phyloP scores from a whole-genome alignment of 2,888 invertebrate species.

The Xanthorhoe spadicearia region DNA sequence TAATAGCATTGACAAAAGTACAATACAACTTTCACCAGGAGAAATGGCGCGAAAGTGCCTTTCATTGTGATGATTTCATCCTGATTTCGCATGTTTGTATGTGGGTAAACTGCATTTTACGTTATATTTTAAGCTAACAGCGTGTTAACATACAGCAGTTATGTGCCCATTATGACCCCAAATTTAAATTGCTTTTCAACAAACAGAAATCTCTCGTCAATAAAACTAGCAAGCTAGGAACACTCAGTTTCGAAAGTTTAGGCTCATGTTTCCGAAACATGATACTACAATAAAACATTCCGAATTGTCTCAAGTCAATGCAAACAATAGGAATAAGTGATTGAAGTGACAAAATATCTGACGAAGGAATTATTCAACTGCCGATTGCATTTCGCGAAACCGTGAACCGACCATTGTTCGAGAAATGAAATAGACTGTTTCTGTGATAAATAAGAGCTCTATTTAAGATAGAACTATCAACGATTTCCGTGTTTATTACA shows the following conservation, averaged over 20 bases:
- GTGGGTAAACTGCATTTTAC: slow-evolving; percentile 32
- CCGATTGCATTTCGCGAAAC: slow-evolving; percentile 69
- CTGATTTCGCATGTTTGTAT: slow-evolving; percentile 55
- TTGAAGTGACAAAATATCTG: slow-evolving; percentile 44
- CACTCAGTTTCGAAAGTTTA: slow-evolving; percentile 8
- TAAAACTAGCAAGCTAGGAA: background rate
- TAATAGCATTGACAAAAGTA: slow-evolving; percentile 78
- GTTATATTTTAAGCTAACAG: background rate
- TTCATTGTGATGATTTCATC: slow-evolving; percentile 62
- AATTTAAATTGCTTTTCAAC: background rate
- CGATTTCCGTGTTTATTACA: slow-evolving; percentile 54
- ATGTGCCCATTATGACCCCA: no score
- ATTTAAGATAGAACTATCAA: slow-evolving; percentile 57
- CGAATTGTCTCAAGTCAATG: slow-evolving; percentile 28
- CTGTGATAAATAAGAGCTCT: slow-evolving; percentile 69
- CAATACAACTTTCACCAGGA: slow-evolving; percentile 79
- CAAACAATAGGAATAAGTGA: slow-evolving; percentile 41
- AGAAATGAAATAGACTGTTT: slow-evolving; percentile 70
- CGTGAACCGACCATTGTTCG: slow-evolving; percentile 76
- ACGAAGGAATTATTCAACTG: slow-evolving; percentile 56
- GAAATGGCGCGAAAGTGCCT: slow-evolving; percentile 74
- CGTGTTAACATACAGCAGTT: background rate
- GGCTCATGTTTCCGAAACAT: slow-evolving; percentile 28
- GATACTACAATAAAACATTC: slow-evolving; percentile 26
- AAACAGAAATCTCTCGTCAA: background rate